Evolutionary conservation across 1,140 invertebrate genomes (phyloP), one percentile per base, ranked within the genome.

Genomic region (Aphaenogaster rudis): DNA sequence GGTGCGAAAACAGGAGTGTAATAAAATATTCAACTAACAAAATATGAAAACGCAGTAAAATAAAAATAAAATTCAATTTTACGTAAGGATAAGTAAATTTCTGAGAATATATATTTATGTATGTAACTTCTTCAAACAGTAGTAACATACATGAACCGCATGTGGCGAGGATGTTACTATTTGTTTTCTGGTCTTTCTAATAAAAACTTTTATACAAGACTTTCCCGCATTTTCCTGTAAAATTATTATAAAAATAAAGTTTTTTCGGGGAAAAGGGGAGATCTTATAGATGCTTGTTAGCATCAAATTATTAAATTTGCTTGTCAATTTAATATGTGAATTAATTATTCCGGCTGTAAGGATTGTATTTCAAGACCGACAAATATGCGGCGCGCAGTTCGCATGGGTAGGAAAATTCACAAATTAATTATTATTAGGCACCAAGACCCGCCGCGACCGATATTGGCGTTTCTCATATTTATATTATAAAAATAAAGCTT

Each of bases 41-140:
- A 54, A 54, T 39, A 9, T 45, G n/a, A 45, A 59, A 8, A 21
- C 3, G 17, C 2, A 21, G 17, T 15, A 59, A 21, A 45, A 33
- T 17, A 2, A 77, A 77, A 74, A 54, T 72, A 72, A 71, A 74
- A 74, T 76, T 76, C n/a, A 42, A 59, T 57, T 76, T 76, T 45
- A 59, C 15, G n/a, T 21, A 74, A 11, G 42, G 13, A 42, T 36
- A 9, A 39, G 36, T 59, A 42, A 15, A 59, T 59, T 59, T 59
- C 1, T 28, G 13, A 57, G 36, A 39, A 57, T 74, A 39, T 50
- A 69, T 74, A 57, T 74, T 15, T 15, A 57, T 36, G 8, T 21
- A 42, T 36, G 8, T 21, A 42, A 28, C 15, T 15, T 0, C 3
- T 77, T 59, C 39, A 45, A 59, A 13, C 13, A 28, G 21, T 21